Evolutionary conservation across 2,113 vertebrate genomes (phyloP).

Genomic region (Oncorhynchus gorbuscha): DNA sequence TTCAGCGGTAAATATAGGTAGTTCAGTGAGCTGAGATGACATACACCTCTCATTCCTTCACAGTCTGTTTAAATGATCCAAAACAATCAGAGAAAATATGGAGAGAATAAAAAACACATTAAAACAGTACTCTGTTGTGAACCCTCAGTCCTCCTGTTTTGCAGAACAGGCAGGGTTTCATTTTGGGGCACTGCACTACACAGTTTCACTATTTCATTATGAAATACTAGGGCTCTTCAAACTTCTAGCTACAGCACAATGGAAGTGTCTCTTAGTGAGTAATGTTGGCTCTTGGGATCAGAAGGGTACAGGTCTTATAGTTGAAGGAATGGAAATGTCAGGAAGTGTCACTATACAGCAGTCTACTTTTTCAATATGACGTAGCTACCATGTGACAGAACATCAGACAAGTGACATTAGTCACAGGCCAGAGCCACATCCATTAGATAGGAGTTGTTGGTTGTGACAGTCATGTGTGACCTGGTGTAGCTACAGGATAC

Average conservation of each 20-base stretch:
- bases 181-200: conserved; percentile 1
- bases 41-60: conserved; percentile 83
- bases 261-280: too few species aligned
- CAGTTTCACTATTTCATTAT: conserved; percentile 19
- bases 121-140: background rate
- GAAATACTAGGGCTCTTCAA: background rate
- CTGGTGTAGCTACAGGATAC: background rate
- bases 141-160: background rate
- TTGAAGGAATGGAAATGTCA: too few species aligned
- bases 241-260: too few species aligned
- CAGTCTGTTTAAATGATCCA: conserved; percentile 95
- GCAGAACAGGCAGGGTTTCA: background rate
- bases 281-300: too few species aligned
- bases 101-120: conserved; percentile 41
- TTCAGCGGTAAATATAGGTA: conserved; percentile 99
- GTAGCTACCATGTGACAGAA: too few species aligned
- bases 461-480: conserved; percentile 1
- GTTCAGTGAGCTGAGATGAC: conserved; percentile 97
- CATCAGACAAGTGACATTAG: too few species aligned
- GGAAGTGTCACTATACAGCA: too few species aligned
- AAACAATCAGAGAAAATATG: conserved; percentile 72
- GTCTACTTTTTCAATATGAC: too few species aligned
- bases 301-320: too few species aligned
- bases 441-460: background rate
- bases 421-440: background rate